These are phyloP conservation scores for Amazona vittata DNA, from an alignment of 2,113 vertebrate genomes.

Conservation along the genomic window DNA sequence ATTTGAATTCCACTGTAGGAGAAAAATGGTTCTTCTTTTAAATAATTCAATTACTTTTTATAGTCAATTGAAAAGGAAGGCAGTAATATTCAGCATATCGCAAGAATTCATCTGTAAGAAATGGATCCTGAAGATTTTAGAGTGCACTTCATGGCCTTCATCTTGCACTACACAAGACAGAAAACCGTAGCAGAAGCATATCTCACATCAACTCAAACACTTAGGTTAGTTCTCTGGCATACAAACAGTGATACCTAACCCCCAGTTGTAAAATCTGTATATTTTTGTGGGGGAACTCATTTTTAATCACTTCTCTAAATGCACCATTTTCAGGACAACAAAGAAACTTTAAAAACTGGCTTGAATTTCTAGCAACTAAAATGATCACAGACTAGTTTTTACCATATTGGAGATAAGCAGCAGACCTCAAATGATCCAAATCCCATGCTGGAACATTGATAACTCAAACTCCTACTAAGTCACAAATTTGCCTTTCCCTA, in stretches of 20 bases:
- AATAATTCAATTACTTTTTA: slow-evolving; percentile 15
- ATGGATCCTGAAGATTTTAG: neutral
- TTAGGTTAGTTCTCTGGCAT: neutral
- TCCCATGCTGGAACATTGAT: neutral
- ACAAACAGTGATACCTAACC: neutral
- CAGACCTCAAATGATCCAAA: neutral
- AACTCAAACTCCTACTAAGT: neutral
- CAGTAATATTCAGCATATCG: neutral
- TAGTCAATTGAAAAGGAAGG: neutral
- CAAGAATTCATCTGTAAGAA: neutral
- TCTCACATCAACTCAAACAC: neutral
- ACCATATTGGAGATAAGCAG: neutral
- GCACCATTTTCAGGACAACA: neutral
- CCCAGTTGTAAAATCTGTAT: neutral
- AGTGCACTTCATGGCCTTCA: neutral
- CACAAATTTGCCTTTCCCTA: neutral
- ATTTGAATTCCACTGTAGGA: neutral
- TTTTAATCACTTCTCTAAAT: neutral
- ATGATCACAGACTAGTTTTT: neutral
- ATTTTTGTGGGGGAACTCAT: neutral
- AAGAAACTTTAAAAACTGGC: neutral
- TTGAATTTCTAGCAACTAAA: neutral
- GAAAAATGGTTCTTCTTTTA: neutral
- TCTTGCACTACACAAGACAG: neutral
- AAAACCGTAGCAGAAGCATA: neutral